Evolutionary conservation across 2,113 vertebrate species (phyloP), one percentile per base, ranked within the genome.

Genomic region (Oceanites oceanicus): DNA sequence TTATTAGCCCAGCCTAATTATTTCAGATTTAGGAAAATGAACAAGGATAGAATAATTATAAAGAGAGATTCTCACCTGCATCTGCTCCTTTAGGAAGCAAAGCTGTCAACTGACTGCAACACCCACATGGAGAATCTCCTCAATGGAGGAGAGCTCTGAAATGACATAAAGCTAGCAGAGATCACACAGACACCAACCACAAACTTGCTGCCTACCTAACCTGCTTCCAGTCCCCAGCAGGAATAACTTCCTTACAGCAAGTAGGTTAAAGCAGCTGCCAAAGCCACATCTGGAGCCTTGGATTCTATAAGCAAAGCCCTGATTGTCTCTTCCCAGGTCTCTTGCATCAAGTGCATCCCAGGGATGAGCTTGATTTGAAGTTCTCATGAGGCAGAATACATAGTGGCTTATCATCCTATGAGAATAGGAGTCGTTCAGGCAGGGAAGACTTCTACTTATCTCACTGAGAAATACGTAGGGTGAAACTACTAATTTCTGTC

Each of bases 301-400:
- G 34, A 40, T 78, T 90, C 52, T 56, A 5, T 18, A 74, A 63
- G 25, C 22, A 58, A 80, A 88, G 15, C 9, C 15, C 8, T 0
- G 0, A 0, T 2, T 55, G 21, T 18, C 22, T 61, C 16, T 79
- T 79, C 17, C 18, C 58, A 62, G 12, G 22, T 52, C 4, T 82
- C 26, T 65, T 75, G 11, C 34, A 59, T 20, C 20, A 52, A 72
- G 22, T 34, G 21, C 4, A 52, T 68, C 73, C 63, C 68, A 92
- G 9, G 16, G 6, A 36, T 62, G 30, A 78, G 23, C 32, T 44
- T 74, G 21, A 17, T 47, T 70, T 78, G n/a, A 86, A 85, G 20
- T 45, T 10, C 30, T 86, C 27, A 15, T 44, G 40, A 68, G n/a
- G 9, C 44, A 87, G 50, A 89, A 20, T 22, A 25, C 52, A 32